A percentile compares a stretch with the other conserved stretches of the same genome.
These are phyloP conservation scores for Trichonephila clavipes DNA, from an alignment of 1,140 invertebrate species.

Conservation along the genomic window DNA sequence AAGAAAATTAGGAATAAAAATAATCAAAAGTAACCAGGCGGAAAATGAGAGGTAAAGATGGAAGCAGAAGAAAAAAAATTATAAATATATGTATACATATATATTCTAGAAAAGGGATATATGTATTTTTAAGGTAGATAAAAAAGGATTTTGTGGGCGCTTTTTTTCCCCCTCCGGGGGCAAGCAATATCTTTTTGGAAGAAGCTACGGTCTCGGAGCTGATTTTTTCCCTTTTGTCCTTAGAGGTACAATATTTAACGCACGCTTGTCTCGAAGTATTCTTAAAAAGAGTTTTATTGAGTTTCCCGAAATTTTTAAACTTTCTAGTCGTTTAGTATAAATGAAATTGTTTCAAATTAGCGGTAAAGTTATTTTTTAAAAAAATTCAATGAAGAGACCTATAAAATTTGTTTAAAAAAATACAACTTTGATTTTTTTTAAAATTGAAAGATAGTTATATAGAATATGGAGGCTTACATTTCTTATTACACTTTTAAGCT, in stretches of 20 bases:
- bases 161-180: background rate
- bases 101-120: background rate
- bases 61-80: background rate
- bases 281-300: no score
- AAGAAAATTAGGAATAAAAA: slow-evolving; percentile 19
- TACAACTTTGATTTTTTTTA: no score
- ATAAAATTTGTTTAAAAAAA: no score
- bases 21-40: background rate
- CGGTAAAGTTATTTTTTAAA: no score
- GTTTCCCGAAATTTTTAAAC: no score
- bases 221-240: background rate
- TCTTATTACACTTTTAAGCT: no score
- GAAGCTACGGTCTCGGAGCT: background rate
- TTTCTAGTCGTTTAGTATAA: no score
- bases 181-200: background rate
- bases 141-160: background rate
- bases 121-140: background rate
- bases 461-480: no score
- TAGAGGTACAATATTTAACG: background rate
- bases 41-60: slow-evolving; percentile 16
- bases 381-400: no score
- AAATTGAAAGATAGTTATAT: no score
- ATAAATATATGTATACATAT: background rate
- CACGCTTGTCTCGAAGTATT: background rate
- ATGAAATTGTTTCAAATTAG: no score